Conservation (phyloP, 2,888 invertebrate species). For the Apamea sordens region DNA sequence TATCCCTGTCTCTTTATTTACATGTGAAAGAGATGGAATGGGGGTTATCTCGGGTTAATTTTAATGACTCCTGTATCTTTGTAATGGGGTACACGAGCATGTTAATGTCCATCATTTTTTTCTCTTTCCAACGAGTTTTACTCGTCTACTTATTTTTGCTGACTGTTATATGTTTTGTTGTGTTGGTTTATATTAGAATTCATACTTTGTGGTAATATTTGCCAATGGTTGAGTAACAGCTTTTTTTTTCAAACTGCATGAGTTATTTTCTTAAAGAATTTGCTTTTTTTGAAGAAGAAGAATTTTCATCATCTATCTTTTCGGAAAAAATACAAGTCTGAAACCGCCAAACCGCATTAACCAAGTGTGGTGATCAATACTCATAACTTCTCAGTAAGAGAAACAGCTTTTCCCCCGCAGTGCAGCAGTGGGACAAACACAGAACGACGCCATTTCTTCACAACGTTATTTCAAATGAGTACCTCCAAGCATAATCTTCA, state of each 20-base stretch:
- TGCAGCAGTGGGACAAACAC: too few species aligned
- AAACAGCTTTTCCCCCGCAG: not conserved
- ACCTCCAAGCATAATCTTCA: constrained; percentile 18
- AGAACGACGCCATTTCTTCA: not conserved
- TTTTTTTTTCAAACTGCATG: not conserved
- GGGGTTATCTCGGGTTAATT: constrained; percentile 41
- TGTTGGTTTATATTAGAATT: not conserved
- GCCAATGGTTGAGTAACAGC: not conserved
- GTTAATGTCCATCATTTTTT: constrained; percentile 41
- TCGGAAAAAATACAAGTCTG: not conserved
- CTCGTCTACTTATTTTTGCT: not conserved
- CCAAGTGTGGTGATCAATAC: not conserved
- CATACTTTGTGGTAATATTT: not conserved
- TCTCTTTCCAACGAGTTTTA: constrained; percentile 22
- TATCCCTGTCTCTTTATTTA: constrained; percentile 20
- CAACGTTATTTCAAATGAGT: constrained; percentile 11
- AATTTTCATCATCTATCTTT: not conserved
- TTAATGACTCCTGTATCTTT: constrained; percentile 45
- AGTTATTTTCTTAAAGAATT: not conserved
- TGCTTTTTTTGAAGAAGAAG: not conserved
- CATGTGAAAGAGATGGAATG: constrained; percentile 21
- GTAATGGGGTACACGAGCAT: constrained; percentile 37
- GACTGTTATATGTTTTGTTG: constrained; percentile 14
- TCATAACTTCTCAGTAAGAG: not conserved
- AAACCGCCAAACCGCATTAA: not conserved